Evolutionary conservation across 2,888 invertebrate genomes (phyloP).

Genomic region (Xanthorhoe spadicearia): DNA sequence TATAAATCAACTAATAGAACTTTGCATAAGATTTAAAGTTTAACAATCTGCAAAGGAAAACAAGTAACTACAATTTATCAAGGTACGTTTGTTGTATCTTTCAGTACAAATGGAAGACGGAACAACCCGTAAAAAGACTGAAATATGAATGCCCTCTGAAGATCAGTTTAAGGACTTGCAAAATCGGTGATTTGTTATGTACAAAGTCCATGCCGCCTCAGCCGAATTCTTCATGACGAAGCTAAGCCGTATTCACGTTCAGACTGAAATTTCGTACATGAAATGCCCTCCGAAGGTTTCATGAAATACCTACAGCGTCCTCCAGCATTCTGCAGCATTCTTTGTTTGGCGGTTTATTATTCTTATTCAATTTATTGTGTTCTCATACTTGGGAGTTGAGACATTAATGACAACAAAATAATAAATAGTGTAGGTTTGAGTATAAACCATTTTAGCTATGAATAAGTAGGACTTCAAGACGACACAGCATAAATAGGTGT

Average conservation of each 20-base stretch:
- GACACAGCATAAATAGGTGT: no score
- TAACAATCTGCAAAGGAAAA: slow-evolving; percentile 25
- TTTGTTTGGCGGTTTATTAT: neutral
- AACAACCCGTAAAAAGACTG: slow-evolving; percentile 7
- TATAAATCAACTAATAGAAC: neutral
- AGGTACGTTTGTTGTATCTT: no score
- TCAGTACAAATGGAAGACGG: no score
- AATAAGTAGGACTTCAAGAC: no score
- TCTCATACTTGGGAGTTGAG: no score
- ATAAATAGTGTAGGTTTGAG: no score
- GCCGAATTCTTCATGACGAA: slow-evolving; percentile 1
- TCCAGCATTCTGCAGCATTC: neutral
- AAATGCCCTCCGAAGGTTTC: neutral
- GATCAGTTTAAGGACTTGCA: neutral
- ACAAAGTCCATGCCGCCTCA: neutral
- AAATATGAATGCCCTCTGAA: slow-evolving; percentile 16
- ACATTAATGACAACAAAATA: no score
- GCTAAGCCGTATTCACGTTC: neutral
- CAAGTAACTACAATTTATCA: neutral
- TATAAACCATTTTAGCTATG: no score
- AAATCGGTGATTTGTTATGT: neutral
- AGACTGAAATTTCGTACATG: neutral
- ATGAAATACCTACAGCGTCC: neutral
- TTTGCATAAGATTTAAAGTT: slow-evolving; percentile 18
- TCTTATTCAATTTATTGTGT: neutral